A percentile compares a stretch with the other conserved stretches of the same genome.
These are phyloP conservation scores for Osedax frankpressi DNA, from an alignment of 2,888 invertebrate species.

Conservation along the genomic window DNA sequence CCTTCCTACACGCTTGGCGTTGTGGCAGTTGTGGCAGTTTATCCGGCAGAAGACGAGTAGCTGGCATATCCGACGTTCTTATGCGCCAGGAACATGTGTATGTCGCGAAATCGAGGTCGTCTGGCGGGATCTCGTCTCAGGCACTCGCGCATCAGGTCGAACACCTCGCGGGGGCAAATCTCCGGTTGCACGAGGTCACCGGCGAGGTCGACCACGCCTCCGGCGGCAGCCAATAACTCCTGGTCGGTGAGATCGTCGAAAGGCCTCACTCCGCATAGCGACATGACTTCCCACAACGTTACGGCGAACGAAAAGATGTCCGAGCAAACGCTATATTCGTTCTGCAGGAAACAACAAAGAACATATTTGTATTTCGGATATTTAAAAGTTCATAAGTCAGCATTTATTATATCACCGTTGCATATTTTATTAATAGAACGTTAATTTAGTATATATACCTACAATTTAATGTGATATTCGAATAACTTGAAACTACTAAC, in stretches of 20 bases:
- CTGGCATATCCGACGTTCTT: constrained; percentile 1
- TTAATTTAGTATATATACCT: no score
- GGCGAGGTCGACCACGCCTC: neutral
- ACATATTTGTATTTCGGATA: no score
- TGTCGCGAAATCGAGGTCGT: neutral
- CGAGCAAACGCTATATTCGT: neutral
- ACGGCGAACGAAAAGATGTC: constrained; percentile 87
- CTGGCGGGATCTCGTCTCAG: constrained; percentile 62
- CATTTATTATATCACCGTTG: no score
- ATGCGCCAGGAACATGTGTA: constrained; percentile 5
- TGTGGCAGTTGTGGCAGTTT: no score
- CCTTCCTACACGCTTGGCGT: no score
- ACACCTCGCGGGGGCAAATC: constrained; percentile 71
- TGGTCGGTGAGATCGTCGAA: constrained; percentile 63
- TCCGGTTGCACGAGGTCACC: constrained; percentile 65
- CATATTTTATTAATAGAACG: no score
- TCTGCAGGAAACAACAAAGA: no score
- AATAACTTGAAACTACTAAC: no score
- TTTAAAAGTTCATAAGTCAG: no score
- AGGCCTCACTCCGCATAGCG: constrained; percentile 63
- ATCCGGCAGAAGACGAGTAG: no score
- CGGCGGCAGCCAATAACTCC: constrained; percentile 54
- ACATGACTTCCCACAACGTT: constrained; percentile 72
- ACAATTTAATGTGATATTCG: no score
- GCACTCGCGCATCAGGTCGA: constrained; percentile 79